These are phyloP conservation scores for Eudasyphora cyanicolor DNA, from an alignment of 2,888 invertebrate genomes.

Conservation along the genomic window DNA sequence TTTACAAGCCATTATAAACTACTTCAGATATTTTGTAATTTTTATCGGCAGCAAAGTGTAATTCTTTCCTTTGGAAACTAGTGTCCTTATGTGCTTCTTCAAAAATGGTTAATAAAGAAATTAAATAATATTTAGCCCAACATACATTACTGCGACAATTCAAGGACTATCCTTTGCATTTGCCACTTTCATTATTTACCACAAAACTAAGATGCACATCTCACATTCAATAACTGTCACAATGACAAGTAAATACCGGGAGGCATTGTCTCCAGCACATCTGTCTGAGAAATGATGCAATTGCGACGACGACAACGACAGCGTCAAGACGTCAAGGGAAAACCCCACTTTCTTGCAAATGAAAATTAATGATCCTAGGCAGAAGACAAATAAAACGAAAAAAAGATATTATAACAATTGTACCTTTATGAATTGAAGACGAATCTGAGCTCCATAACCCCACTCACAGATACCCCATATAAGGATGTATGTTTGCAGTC, in stretches of 20 bases:
- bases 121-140: too few relatives aligned
- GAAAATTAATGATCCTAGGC: conserved; percentile 62
- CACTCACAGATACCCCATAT: background rate
- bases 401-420: conserved; percentile 48
- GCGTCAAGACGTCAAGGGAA: conserved; percentile 16
- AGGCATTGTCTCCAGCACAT: conserved; percentile 24
- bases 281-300: conserved; percentile 2
- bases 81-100: too few relatives aligned
- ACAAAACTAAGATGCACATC: background rate
- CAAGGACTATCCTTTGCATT: background rate
- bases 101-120: too few relatives aligned
- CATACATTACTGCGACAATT: background rate
- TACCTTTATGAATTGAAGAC: conserved; percentile 61
- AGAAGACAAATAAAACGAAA: conserved; percentile 44
- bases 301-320: background rate
- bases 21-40: too few relatives aligned
- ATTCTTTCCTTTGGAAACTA: too few relatives aligned
- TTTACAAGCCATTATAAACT: too few relatives aligned
- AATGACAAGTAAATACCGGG: conserved; percentile 58
- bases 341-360: conserved; percentile 45
- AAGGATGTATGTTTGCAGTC: background rate
- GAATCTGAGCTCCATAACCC: background rate
- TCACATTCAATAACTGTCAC: conserved; percentile 62
- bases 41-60: too few relatives aligned
- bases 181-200: conserved; percentile 2